These are phyloP conservation scores for Gavia stellata DNA, from an alignment of 2,113 vertebrate genomes.

Conservation along the genomic window DNA sequence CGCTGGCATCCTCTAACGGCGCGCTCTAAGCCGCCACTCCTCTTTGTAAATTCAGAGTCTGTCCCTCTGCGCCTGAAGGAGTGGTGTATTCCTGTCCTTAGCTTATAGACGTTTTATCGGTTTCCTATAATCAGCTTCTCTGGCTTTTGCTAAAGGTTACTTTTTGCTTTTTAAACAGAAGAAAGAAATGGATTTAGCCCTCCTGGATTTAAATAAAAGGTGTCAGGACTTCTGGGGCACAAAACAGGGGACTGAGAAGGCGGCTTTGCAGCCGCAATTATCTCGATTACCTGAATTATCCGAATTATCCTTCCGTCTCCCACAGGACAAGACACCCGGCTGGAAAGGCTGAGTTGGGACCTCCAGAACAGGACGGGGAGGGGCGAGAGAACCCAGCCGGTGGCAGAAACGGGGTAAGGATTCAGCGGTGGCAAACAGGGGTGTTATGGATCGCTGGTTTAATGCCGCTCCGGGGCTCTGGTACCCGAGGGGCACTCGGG, in stretches of 20 bases:
- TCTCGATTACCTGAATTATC: background rate
- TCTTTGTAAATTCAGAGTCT: background rate
- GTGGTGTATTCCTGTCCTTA: background rate
- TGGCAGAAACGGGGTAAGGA: background rate
- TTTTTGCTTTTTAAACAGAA: background rate
- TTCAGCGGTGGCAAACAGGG: background rate
- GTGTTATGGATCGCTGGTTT: accelerated
- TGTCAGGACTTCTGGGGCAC: background rate
- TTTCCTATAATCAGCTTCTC: background rate
- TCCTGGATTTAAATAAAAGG: background rate
- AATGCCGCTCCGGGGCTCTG: too few species aligned
- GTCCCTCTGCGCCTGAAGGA: background rate
- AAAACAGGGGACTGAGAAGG: background rate
- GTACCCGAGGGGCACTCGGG: background rate
- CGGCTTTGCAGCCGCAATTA: background rate
- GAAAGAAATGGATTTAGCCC: background rate
- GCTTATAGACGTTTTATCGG: background rate
- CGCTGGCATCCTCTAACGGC: background rate
- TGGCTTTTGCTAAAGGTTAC: background rate
- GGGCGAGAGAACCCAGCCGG: background rate
- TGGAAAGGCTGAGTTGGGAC: background rate
- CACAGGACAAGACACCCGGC: background rate
- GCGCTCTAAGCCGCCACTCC: accelerated
- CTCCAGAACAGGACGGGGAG: background rate
- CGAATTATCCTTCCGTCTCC: background rate